Percentiles rank a stretch among this genome's conserved stretches.
phyloP scores from a whole-genome alignment of 2,888 invertebrate species.

The Archips crataeganus region DNA sequence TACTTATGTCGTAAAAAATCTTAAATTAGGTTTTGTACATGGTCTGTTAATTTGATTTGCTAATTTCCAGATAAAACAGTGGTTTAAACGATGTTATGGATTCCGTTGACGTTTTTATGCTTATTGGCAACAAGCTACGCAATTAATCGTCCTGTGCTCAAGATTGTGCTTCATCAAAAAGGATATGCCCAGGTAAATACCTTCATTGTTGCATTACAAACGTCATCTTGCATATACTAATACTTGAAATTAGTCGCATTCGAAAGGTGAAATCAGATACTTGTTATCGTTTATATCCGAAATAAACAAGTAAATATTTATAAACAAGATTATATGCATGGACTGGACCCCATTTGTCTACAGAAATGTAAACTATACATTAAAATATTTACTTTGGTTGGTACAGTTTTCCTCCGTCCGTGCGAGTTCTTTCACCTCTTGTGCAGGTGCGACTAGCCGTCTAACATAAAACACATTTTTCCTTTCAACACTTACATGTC shows the following conservation, averaged over 20 bases:
- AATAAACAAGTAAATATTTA: background rate
- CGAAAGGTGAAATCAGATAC: background rate
- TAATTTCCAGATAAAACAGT: background rate
- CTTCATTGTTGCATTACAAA: background rate
- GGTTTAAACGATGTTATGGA: slow-evolving; percentile 47
- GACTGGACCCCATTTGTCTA: background rate
- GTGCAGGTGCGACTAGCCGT: too few relatives aligned
- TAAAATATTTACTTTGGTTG: too few relatives aligned
- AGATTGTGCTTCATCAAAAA: slow-evolving; percentile 88
- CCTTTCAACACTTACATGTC: too few relatives aligned
- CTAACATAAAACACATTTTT: too few relatives aligned
- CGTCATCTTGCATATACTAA: background rate
- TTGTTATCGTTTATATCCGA: background rate
- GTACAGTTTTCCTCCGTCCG: too few relatives aligned
- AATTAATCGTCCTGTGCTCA: slow-evolving; percentile 82
- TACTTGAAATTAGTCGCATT: slow-evolving; percentile 1
- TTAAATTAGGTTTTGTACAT: too few relatives aligned
- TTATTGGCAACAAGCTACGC: slow-evolving; percentile 50
- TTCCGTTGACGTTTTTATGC: slow-evolving; percentile 50
- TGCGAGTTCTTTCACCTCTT: too few relatives aligned
- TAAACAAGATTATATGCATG: background rate
- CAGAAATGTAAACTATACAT: background rate
- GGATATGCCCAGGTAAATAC: slow-evolving; percentile 88
- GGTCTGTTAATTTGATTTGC: too few relatives aligned
- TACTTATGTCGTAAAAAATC: too few relatives aligned